Evolutionary conservation across 2,888 invertebrate species (phyloP).

Genomic region (Tenthredo distinguenda): DNA sequence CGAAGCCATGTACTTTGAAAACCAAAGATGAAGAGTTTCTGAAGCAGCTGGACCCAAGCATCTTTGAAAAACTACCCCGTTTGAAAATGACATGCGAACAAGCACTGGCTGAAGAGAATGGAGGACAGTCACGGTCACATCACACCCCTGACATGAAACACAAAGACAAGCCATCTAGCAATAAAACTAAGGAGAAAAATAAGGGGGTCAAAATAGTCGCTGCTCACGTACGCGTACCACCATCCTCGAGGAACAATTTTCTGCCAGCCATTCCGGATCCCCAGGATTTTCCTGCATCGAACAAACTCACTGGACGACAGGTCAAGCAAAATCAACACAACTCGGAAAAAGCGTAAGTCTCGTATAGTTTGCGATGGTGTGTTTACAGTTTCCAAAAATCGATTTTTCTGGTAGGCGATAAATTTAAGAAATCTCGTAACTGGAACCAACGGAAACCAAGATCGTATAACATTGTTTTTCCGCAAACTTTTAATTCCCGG

Average conservation of each 20-base stretch:
- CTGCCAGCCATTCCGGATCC: background rate
- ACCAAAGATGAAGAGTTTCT: constrained; percentile 48
- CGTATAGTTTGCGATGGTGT: background rate
- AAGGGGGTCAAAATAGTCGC: constrained; percentile 19
- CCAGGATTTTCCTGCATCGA: background rate
- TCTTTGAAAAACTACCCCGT: constrained; percentile 32
- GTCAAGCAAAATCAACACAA: background rate
- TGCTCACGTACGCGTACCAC: constrained; percentile 19
- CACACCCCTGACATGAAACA: background rate
- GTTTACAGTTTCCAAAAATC: background rate
- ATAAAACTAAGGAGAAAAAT: constrained; percentile 26
- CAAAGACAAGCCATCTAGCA: background rate
- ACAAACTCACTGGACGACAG: background rate
- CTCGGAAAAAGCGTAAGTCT: constrained; percentile 11
- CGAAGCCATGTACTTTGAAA: constrained; percentile 42
- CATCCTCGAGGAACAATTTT: constrained; percentile 9
- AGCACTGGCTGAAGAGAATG: background rate
- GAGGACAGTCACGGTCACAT: background rate
- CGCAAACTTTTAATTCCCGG: background rate
- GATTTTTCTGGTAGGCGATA: background rate
- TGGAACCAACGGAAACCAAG: background rate
- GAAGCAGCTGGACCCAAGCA: background rate
- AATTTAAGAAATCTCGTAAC: background rate
- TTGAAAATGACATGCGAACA: constrained; percentile 28
- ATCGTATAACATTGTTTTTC: background rate